phyloP scores from a whole-genome alignment of 2,888 invertebrate genomes.

The Cosmorhoe ocellata region DNA sequence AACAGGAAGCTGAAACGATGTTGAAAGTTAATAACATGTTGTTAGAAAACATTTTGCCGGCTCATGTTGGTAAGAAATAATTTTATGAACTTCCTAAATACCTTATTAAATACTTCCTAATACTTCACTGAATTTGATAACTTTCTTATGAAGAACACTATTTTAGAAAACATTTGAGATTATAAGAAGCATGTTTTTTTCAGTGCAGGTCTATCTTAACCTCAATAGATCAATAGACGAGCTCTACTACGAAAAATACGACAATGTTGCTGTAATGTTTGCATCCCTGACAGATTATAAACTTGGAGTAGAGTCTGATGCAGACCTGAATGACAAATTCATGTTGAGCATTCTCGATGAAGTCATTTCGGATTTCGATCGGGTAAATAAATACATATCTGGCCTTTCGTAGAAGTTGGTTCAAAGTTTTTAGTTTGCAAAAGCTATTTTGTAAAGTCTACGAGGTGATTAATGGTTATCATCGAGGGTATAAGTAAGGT shows the following conservation, averaged over 20 bases:
- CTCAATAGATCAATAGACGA: slow-evolving; percentile 87
- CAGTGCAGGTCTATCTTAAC: slow-evolving; percentile 90
- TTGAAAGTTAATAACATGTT: slow-evolving; percentile 94
- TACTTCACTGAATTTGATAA: no score
- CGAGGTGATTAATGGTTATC: no score
- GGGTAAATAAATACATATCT: slow-evolving; percentile 72
- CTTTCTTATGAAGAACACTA: no score
- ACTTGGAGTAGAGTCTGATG: slow-evolving; percentile 84
- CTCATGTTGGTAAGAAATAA: slow-evolving; percentile 89
- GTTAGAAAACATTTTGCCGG: slow-evolving; percentile 95
- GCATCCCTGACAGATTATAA: slow-evolving; percentile 94
- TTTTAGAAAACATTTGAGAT: no score
- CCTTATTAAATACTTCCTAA: no score
- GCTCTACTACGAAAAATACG: slow-evolving; percentile 94
- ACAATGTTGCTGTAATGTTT: slow-evolving; percentile 97
- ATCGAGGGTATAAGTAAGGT: no score
- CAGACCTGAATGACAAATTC: slow-evolving; percentile 85
- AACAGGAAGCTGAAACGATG: slow-evolving; percentile 92
- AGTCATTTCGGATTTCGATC: slow-evolving; percentile 96
- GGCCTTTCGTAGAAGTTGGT: no score
- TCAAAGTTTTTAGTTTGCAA: no score
- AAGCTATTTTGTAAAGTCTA: no score
- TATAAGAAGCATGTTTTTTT: no score
- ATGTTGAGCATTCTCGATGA: slow-evolving; percentile 91
- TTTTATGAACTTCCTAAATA: background rate